Conservation (phyloP, 2,113 vertebrate genomes). For the Paralichthys olivaceus region DNA sequence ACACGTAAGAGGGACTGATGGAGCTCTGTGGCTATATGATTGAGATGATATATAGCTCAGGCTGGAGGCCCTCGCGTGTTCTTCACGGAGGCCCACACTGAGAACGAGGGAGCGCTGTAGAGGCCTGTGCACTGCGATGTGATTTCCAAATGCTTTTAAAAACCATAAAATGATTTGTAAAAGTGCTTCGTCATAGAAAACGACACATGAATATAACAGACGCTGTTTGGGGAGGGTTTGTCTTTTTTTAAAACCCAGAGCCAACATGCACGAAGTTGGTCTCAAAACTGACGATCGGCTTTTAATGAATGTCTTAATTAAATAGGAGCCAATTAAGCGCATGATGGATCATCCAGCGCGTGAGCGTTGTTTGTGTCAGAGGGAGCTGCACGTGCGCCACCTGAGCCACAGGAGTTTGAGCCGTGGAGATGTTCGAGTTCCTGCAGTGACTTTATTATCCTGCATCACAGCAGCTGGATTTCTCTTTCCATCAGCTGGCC, state of each 20-base stretch:
- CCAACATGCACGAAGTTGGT: background rate
- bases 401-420: conserved; percentile 14
- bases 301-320: conserved; percentile 63
- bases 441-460: too few species aligned
- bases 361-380: background rate
- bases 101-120: background rate
- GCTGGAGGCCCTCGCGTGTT: background rate
- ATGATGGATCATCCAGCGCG: conserved; percentile 48
- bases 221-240: background rate
- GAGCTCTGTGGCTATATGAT: background rate
- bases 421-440: too few species aligned
- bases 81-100: background rate
- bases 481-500: too few species aligned
- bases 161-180: too few species aligned
- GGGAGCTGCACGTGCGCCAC: conserved; percentile 13
- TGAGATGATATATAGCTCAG: background rate
- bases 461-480: too few species aligned
- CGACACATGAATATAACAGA: too few species aligned
- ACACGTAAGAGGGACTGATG: background rate
- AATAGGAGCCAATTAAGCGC: conserved; percentile 66
- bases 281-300: conserved; percentile 36
- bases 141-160: too few species aligned
- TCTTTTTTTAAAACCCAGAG: conserved; percentile 12
- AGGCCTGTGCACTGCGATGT: background rate
- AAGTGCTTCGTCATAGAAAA: too few species aligned